A percentile compares a stretch with the other conserved stretches of the same genome.
These are phyloP conservation scores for Isoperla grammatica DNA, from an alignment of 2,888 invertebrate genomes.

Conservation along the genomic window DNA sequence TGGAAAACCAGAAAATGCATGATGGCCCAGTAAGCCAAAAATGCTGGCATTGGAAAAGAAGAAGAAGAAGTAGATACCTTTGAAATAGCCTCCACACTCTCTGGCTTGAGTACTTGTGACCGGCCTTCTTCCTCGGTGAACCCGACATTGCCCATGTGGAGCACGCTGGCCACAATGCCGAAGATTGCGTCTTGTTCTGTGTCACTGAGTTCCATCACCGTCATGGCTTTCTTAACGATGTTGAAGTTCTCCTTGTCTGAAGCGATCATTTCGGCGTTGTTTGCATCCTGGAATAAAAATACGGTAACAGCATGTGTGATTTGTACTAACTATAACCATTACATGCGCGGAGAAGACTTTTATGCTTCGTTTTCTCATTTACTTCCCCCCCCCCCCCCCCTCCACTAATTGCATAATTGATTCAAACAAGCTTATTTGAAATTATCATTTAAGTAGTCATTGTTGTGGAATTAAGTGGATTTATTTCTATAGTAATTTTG, in stretches of 20 bases:
- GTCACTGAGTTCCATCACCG: slow-evolving; percentile 66
- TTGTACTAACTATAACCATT: slow-evolving; percentile 26
- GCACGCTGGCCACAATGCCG: slow-evolving; percentile 72
- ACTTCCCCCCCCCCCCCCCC: too few relatives aligned
- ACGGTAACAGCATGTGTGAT: not conserved
- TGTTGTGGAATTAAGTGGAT: not conserved
- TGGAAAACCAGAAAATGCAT: too few relatives aligned
- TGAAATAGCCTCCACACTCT: slow-evolving; percentile 58
- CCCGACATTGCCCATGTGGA: slow-evolving; percentile 82
- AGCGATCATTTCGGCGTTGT: slow-evolving; percentile 43
- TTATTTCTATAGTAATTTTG: not conserved
- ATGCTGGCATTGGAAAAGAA: too few relatives aligned
- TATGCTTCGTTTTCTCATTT: too few relatives aligned
- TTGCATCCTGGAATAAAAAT: slow-evolving; percentile 43
- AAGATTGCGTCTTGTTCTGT: slow-evolving; percentile 71
- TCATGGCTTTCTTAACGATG: slow-evolving; percentile 66
- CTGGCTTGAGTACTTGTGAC: slow-evolving; percentile 62
- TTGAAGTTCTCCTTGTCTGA: slow-evolving; percentile 64
- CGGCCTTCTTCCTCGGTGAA: slow-evolving; percentile 68
- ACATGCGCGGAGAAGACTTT: too few relatives aligned
- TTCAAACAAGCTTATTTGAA: too few relatives aligned
- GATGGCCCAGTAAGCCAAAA: too few relatives aligned
- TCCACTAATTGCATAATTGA: too few relatives aligned
- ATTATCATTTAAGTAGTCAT: not conserved
- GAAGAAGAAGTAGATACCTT: slow-evolving; percentile 56